Base-by-base conservation (phyloP, 2,797 vertebrate genomes). In the Somateria mollissima region DNA sequence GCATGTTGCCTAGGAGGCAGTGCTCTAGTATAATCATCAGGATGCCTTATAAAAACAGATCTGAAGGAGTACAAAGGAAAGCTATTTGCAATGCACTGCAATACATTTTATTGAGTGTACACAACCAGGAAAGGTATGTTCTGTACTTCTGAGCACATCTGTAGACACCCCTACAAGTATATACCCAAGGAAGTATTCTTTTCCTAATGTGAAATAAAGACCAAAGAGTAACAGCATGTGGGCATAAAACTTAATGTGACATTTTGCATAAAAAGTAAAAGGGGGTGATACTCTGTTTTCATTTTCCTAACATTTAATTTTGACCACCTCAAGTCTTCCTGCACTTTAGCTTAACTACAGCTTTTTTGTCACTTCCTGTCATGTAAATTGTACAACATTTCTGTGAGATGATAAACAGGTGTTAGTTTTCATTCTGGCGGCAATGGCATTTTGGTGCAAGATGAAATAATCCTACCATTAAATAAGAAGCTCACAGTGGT, bases 391-490 rank as follows among this genome's bases (percentile, higher is more conserved):
- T 43, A 53, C 66, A 58, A 11, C 30, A 2, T 87, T 89, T 87
- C 74, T 87, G 28, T 49, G 65, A 84, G 92, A 89, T 89, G 86
- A 95, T 92, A 92, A 96, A 78, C 94, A 96, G 94, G 96, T 97
- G 97, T 87, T 96, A 88, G 73, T 95, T 94, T 93, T 96, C 91
- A 91, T 94, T 72, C 92, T 94, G 81, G 84, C 77, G 17, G 87
- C 89, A 78, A 58, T 8, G 25, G 76, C 66, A 45, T 92, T 92
- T 73, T 84, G 79, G 71, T 87, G 65, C 71, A 89, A 87, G 88
- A 89, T 94, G 92, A 96, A 97, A 93, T 95, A 92, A 94, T 94
- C 94, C 88, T 95, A 13, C 79, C 82, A 84, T 90, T 96, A 94
- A 92, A 93, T 84, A 92, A 92, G 94, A 94, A 93, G 80, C 92